phyloP scores from a whole-genome alignment of 2,797 vertebrate genomes.

The Cirrhinus mrigala region DNA sequence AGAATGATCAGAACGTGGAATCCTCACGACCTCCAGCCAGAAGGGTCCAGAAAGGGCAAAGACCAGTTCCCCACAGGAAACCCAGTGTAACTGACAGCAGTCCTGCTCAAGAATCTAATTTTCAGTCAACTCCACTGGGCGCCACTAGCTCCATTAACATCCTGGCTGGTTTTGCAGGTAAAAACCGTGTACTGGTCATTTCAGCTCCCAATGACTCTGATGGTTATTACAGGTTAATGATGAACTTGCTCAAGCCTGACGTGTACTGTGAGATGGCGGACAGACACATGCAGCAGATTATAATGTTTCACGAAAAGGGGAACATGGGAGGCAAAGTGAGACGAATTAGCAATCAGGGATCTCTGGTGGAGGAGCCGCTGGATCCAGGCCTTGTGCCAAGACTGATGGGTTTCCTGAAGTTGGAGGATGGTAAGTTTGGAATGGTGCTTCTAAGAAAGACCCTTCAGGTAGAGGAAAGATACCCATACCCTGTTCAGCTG shows the following conservation, averaged over 20 bases:
- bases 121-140: conserved; percentile 69
- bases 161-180: conserved; percentile 86
- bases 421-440: conserved; percentile 87
- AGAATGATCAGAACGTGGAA: conserved; percentile 53
- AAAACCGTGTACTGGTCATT: conserved; percentile 85
- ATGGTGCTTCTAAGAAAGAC: conserved; percentile 89
- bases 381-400: conserved; percentile 81
- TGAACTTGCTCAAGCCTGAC: conserved; percentile 83
- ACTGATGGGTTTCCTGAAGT: conserved; percentile 85
- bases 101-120: conserved; percentile 78
- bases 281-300: conserved; percentile 85
- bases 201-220: conserved; percentile 85
- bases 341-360: conserved; percentile 82
- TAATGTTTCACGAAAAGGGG: conserved; percentile 85
- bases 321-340: conserved; percentile 82
- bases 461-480: conserved; percentile 86
- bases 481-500: conserved; percentile 87
- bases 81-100: conserved; percentile 57
- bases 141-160: conserved; percentile 81
- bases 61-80: conserved; percentile 62
- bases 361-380: conserved; percentile 81
- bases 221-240: conserved; percentile 87
- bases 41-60: conserved; percentile 61
- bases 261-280: conserved; percentile 89
- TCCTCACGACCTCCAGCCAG: conserved; percentile 47